Percentiles rank a stretch among this genome's conserved stretches.
phyloP scores from a whole-genome alignment of 2,888 invertebrate species.

The Amitus sp. region DNA sequence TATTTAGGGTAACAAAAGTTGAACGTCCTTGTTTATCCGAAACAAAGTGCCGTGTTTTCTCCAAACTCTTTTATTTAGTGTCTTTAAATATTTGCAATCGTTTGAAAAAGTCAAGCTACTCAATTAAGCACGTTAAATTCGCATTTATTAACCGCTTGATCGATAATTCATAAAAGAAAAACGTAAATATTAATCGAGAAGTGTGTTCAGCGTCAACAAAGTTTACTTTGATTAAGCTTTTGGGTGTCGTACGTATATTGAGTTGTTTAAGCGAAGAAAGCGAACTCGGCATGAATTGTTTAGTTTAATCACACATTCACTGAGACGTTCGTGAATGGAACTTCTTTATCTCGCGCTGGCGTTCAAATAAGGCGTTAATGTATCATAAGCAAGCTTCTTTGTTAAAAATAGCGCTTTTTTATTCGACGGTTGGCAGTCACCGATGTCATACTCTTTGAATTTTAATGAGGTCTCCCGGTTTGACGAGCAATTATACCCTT shows the following conservation, averaged over 20 bases:
- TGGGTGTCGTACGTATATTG: neutral
- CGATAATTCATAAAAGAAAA: neutral
- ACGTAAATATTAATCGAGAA: neutral
- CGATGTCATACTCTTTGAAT: neutral
- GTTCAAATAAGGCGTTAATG: neutral
- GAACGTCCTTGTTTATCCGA: too few species aligned
- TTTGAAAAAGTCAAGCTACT: too few species aligned
- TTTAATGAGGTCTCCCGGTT: slow-evolving; percentile 1
- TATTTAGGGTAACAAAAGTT: too few species aligned
- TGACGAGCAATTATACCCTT: neutral
- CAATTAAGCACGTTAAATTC: neutral
- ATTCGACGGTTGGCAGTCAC: neutral
- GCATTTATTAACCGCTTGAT: neutral
- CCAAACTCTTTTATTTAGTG: too few species aligned
- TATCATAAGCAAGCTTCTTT: neutral
- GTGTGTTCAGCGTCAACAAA: neutral
- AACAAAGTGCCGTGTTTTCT: too few species aligned
- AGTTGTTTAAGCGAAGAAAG: neutral
- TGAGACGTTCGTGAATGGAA: neutral
- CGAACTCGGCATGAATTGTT: neutral
- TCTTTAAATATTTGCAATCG: too few species aligned
- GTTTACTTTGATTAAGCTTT: neutral
- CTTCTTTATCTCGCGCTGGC: neutral
- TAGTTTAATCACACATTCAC: neutral
- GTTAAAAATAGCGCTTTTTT: neutral